phyloP scores from a whole-genome alignment of 2,113 vertebrate species.

The Clarias batrachus region DNA sequence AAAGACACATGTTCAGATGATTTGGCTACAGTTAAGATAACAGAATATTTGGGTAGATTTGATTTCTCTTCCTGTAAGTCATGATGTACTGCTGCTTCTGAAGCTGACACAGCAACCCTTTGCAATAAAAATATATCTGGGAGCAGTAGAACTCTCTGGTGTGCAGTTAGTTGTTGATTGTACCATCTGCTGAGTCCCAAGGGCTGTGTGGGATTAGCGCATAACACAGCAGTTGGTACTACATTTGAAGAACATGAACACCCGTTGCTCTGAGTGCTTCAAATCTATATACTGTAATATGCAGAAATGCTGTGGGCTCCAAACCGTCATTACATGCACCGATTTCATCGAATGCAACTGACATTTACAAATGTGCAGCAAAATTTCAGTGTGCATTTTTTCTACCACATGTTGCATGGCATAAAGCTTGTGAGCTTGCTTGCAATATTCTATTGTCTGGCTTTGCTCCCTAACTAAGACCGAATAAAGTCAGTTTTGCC shows the following conservation, averaged over 20 bases:
- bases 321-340: background rate
- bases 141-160: conserved; percentile 3
- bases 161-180: conserved; percentile 17
- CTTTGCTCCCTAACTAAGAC: too few species aligned
- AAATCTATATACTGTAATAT: background rate
- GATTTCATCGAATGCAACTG: background rate
- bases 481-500: too few species aligned
- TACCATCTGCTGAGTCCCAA: conserved; percentile 53
- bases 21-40: background rate
- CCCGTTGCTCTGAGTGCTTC: background rate
- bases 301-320: background rate
- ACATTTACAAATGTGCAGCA: background rate
- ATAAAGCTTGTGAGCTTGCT: too few species aligned
- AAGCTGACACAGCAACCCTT: background rate
- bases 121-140: background rate
- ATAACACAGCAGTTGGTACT: background rate
- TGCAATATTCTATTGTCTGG: too few species aligned
- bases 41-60: background rate
- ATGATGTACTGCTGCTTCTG: background rate
- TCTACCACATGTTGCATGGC: background rate
- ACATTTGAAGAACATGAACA: background rate
- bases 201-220: conserved; percentile 12
- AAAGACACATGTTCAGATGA: background rate
- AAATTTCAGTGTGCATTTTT: background rate
- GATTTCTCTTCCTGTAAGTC: background rate